These are phyloP conservation scores for Glyptemys insculpta DNA, from an alignment of 2,797 vertebrate genomes.

Conservation along the genomic window DNA sequence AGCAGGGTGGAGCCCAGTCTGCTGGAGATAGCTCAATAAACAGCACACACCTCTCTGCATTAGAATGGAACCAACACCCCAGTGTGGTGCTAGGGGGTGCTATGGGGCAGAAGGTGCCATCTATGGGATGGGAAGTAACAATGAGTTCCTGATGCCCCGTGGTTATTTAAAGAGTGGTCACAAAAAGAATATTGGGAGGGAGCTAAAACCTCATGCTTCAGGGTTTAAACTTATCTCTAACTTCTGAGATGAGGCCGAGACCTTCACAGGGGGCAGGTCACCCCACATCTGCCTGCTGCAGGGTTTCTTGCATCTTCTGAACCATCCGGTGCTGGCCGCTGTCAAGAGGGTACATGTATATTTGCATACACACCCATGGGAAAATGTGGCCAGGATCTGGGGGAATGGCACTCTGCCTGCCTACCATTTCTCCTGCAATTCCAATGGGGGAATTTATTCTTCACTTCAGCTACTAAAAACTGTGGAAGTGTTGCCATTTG, in stretches of 20 bases:
- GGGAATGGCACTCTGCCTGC: background rate
- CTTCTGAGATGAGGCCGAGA: background rate
- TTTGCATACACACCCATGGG: background rate
- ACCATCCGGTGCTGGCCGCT: background rate
- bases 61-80: background rate
- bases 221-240: background rate
- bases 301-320: background rate
- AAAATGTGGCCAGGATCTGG: background rate
- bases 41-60: background rate
- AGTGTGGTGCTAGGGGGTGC: background rate
- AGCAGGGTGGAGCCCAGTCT: background rate
- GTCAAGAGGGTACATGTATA: background rate
- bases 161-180: background rate
- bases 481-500: fast-evolving
- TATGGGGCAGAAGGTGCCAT: background rate
- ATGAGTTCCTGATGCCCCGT: background rate
- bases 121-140: fast-evolving
- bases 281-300: background rate
- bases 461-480: background rate
- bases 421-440: background rate
- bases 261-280: fast-evolving
- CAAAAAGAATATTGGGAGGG: background rate
- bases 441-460: background rate
- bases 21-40: fast-evolving
- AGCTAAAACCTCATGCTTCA: background rate